Percentiles rank a stretch among this genome's conserved stretches.
Evolutionary conservation across 2,888 invertebrate species (phyloP).

Genomic region (Perdita meconis): DNA sequence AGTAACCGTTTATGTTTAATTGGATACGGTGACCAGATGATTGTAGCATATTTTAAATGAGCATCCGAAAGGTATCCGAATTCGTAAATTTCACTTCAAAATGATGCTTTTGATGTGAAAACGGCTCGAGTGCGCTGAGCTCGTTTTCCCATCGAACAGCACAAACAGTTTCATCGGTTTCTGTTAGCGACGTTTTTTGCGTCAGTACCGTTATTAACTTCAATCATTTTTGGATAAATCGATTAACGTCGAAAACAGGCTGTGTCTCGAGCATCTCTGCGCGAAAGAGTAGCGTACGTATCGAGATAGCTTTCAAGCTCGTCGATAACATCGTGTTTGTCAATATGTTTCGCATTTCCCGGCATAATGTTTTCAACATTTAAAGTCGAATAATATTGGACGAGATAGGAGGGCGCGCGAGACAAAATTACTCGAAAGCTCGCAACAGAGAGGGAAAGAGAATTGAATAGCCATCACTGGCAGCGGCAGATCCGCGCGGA

Average conservation of each 20-base stretch:
- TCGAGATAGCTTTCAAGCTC: not conserved
- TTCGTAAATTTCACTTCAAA: too few species aligned
- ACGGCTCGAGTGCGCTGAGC: too few species aligned
- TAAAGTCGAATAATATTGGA: slow-evolving; percentile 16
- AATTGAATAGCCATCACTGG: slow-evolving; percentile 35
- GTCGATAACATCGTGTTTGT: not conserved
- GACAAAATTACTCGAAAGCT: slow-evolving; percentile 31
- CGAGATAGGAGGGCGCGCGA: not conserved
- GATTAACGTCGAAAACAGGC: not conserved
- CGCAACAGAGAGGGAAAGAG: slow-evolving; percentile 26
- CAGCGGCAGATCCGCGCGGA: slow-evolving; percentile 3
- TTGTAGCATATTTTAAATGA: too few species aligned
- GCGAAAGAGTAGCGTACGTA: not conserved
- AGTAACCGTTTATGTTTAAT: too few species aligned
- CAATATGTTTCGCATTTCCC: not conserved
- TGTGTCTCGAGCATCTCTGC: not conserved
- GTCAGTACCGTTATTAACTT: too few species aligned
- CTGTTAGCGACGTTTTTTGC: too few species aligned
- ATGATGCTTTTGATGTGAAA: too few species aligned
- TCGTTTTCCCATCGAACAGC: too few species aligned
- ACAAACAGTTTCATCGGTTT: too few species aligned
- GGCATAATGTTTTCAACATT: not conserved
- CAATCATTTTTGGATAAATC: too few species aligned
- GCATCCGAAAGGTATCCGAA: too few species aligned
- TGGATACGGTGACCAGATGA: too few species aligned